These are phyloP conservation scores for Chymomyza costata DNA, from an alignment of 1,140 invertebrate genomes.

Conservation along the genomic window DNA sequence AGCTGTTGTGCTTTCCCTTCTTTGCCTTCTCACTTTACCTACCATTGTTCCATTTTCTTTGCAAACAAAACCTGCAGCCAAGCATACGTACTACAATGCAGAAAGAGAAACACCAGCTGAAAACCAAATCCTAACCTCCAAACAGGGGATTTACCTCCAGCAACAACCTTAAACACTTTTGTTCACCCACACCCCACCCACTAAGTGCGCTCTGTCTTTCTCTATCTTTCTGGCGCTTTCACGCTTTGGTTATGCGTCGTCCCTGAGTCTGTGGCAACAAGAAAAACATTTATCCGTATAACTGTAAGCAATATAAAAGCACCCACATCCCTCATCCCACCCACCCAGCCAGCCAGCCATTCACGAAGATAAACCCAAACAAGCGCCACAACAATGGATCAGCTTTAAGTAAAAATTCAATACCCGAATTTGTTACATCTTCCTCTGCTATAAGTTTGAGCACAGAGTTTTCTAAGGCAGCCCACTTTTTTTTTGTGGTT, in stretches of 20 bases:
- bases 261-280: constrained; percentile 27
- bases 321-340: constrained; percentile 31
- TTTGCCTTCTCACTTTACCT: too few relatives aligned
- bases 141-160: constrained; percentile 4
- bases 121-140: background rate
- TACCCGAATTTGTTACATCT: constrained; percentile 23
- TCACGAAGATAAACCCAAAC: background rate
- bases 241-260: too few relatives aligned
- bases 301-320: constrained; percentile 59
- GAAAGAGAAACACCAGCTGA: background rate
- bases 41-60: constrained; percentile 44
- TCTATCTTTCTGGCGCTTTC: too few relatives aligned
- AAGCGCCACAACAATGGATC: constrained; percentile 49
- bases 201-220: too few relatives aligned
- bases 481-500: too few relatives aligned
- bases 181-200: background rate
- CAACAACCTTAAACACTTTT: constrained; percentile 18
- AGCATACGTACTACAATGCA: constrained; percentile 37
- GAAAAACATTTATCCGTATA: constrained; percentile 61
- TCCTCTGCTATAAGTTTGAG: too few relatives aligned
- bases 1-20: too few relatives aligned
- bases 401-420: constrained; percentile 63
- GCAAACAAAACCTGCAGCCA: constrained; percentile 49
- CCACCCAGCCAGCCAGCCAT: constrained; percentile 2
- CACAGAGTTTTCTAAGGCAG: too few relatives aligned